Percentiles rank a stretch among this genome's conserved stretches.
phyloP scores from a whole-genome alignment of 2,797 vertebrate species.

The Masticophis lateralis region DNA sequence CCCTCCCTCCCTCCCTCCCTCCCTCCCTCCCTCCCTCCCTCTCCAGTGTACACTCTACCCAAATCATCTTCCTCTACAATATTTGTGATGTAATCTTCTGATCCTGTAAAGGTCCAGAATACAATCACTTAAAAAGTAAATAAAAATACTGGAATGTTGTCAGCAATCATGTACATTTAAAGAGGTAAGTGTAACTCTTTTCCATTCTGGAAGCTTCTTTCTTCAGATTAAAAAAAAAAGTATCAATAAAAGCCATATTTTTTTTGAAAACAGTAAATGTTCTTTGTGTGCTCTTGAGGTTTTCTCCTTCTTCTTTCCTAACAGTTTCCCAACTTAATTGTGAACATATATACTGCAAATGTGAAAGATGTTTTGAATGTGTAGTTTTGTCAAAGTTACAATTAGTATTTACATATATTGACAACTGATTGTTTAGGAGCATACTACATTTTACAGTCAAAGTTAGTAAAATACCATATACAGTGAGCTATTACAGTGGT shows the following conservation, averaged over 20 bases:
- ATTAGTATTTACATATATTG: background rate
- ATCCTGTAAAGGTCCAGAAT: background rate
- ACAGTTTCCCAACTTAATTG: background rate
- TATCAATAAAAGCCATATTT: background rate
- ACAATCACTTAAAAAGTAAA: background rate
- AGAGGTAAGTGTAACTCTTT: background rate
- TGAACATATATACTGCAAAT: background rate
- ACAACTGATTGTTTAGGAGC: background rate
- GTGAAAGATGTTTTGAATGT: background rate
- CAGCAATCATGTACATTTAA: background rate
- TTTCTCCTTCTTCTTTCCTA: too few species aligned
- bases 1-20: background rate
- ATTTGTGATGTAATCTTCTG: background rate
- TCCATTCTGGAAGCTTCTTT: background rate
- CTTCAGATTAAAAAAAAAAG: background rate
- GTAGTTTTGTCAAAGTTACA: background rate
- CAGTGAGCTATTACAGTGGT: background rate
- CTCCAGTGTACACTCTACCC: background rate
- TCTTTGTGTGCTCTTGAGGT: background rate
- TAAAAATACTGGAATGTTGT: background rate
- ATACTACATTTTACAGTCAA: background rate
- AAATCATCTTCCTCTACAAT: background rate
- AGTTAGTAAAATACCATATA: background rate
- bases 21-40: too few species aligned
- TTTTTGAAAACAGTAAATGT: background rate